Conservation (phyloP, 2,113 vertebrate genomes). For the Microcebus murinus region DNA sequence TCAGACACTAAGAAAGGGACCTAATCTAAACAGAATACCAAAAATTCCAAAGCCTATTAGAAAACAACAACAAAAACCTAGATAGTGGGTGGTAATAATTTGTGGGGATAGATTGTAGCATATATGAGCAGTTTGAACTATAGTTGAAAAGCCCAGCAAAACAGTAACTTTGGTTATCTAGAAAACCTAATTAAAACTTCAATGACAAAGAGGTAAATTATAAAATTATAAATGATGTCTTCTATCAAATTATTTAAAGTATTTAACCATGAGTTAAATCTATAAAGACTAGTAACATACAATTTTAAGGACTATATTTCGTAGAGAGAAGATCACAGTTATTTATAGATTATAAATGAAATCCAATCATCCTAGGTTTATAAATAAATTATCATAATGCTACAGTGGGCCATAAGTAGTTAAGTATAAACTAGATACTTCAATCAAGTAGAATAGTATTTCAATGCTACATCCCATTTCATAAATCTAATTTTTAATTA, state of each 20-base stretch:
- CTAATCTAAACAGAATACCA: background rate
- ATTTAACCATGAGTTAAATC: constrained; percentile 17
- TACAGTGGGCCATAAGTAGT: background rate
- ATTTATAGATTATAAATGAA: constrained; percentile 40
- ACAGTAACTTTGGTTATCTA: background rate
- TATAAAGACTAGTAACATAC: constrained; percentile 18
- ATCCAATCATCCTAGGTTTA: constrained; percentile 1
- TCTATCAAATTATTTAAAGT: constrained; percentile 39
- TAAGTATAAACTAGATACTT: background rate
- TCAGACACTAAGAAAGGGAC: background rate
- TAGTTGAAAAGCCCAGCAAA: background rate
- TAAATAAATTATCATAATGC: background rate
- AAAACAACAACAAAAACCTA: background rate
- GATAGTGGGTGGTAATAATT: background rate
- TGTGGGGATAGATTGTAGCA: background rate
- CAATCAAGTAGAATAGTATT: background rate
- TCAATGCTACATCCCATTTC: background rate
- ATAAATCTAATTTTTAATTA: constrained; percentile 1
- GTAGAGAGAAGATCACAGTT: constrained; percentile 28
- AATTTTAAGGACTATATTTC: background rate
- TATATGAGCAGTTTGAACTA: constrained; percentile 8
- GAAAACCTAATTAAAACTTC: constrained; percentile 26
- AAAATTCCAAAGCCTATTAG: background rate
- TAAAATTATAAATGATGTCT: background rate
- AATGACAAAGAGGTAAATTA: background rate